Evolutionary conservation across 2,113 vertebrate species (phyloP), one percentile per base, ranked within the genome.

Genomic region (Carassius auratus): DNA sequence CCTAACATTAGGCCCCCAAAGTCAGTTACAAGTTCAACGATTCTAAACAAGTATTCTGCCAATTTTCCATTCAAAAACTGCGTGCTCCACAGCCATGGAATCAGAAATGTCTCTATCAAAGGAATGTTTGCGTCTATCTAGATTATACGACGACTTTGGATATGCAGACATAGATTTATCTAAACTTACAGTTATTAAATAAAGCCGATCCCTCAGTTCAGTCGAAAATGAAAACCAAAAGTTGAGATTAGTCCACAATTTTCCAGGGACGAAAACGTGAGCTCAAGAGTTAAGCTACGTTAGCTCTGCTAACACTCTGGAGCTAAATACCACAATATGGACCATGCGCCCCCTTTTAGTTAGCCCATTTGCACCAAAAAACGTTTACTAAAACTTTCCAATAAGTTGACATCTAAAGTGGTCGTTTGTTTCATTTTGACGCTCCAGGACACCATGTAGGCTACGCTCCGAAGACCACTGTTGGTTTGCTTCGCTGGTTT

Each of bases 401-500:
- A 81, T 48, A 48, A 81, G n/a, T 14, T 61, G n/a, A 33, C 52
- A 50, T 50, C 36, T 23, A 69, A 68, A 69, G 61, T 78, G 64
- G 33, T 9, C n/a, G 64, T n/a, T 79, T 79, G 66, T 61, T 80
- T 81, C 36, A 74, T 48, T 85, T 79, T 74, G 76, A 55, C 66
- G 19, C 76, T 71, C 61, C 62, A 57, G 62, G 68, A 30, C 55
- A 19, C n/a, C 62, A 78, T 66, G 50, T 55, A 71, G 73, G 50
- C 81, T 81, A 71, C 77, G 50, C 81, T 81, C 59, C 78, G 66
- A 10, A 64, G 78, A 81, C 48, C 57, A 80, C 82, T 62, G 62
- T 26, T 88, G 84, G 84, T 88, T 86, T 88, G 81, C 84, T 83
- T 87, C 85, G 86, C 61, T 59, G 84, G 55, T 73, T 88, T 75